A percentile compares a stretch with the other conserved stretches of the same genome.
These are phyloP conservation scores for Darevskia nairensis DNA, from an alignment of 2,797 vertebrate species.

Conservation along the genomic window DNA sequence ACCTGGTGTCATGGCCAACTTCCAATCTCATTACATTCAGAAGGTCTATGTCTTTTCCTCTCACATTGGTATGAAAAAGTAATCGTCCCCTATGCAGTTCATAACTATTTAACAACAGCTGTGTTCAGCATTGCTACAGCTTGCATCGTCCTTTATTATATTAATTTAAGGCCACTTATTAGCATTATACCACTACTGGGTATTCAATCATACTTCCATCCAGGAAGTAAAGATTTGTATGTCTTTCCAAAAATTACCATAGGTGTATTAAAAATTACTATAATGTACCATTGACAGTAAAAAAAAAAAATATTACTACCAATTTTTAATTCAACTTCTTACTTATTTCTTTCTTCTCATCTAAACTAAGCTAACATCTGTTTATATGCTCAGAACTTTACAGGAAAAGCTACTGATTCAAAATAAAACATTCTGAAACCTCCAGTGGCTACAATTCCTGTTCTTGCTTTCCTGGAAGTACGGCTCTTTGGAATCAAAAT, in stretches of 20 bases:
- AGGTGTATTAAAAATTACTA: not conserved
- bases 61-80: conserved; percentile 5
- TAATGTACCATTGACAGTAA: no score
- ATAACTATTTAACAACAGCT: conserved; percentile 4
- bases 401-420: not conserved
- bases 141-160: not conserved
- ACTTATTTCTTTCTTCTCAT: no score
- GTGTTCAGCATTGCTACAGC: not conserved
- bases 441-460: not conserved
- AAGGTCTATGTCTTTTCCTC: not conserved
- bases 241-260: not conserved
- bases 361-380: no score
- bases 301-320: not conserved
- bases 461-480: not conserved
- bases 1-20: conserved; percentile 25
- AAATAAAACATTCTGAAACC: not conserved
- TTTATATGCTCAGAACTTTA: not conserved
- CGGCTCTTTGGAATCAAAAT: no score
- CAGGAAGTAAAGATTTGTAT: no score
- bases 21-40: conserved; percentile 39
- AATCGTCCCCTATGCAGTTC: conserved; percentile 22
- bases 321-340: no score
- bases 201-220: not conserved
- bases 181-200: not conserved
- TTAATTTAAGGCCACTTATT: not conserved